These are phyloP conservation scores for Frieseomelitta varia DNA, from an alignment of 1,140 invertebrate species.

Conservation along the genomic window DNA sequence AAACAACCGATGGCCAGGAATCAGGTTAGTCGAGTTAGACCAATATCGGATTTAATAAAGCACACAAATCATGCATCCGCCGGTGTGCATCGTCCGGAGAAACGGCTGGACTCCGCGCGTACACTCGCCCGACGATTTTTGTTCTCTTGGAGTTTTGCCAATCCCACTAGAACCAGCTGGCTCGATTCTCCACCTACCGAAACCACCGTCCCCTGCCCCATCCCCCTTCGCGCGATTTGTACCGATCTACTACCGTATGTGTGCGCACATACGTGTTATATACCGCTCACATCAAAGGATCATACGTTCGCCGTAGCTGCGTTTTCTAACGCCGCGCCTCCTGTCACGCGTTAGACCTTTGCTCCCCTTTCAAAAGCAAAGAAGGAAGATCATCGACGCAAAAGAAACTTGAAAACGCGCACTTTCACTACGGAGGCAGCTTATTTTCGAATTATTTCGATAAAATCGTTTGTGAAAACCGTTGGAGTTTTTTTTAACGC, in stretches of 20 bases:
- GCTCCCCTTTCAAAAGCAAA: background rate
- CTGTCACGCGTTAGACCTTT: background rate
- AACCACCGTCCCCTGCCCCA: background rate
- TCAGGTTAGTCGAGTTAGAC: conserved; percentile 63
- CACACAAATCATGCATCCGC: conserved; percentile 72
- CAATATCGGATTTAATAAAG: conserved; percentile 73
- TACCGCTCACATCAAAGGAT: background rate
- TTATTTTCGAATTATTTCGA: background rate
- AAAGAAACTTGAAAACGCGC: background rate
- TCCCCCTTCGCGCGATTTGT: background rate
- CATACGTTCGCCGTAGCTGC: background rate
- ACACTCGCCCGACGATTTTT: conserved; percentile 56
- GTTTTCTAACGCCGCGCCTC: background rate
- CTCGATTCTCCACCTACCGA: conserved; percentile 31
- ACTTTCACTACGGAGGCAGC: background rate
- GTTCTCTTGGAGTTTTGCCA: conserved; percentile 65
- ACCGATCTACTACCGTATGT: background rate
- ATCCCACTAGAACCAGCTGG: conserved; percentile 64
- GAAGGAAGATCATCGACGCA: background rate
- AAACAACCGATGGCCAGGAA: conserved; percentile 60
- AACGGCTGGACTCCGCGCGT: conserved; percentile 15
- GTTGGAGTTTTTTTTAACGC: too few relatives aligned
- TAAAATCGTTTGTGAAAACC: background rate
- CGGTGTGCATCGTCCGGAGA: conserved; percentile 55
- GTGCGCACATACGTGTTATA: too few relatives aligned